A percentile compares a stretch with the other conserved stretches of the same genome.
phyloP scores from a whole-genome alignment of 1,140 invertebrate species.

The Platorchestia sp. region DNA sequence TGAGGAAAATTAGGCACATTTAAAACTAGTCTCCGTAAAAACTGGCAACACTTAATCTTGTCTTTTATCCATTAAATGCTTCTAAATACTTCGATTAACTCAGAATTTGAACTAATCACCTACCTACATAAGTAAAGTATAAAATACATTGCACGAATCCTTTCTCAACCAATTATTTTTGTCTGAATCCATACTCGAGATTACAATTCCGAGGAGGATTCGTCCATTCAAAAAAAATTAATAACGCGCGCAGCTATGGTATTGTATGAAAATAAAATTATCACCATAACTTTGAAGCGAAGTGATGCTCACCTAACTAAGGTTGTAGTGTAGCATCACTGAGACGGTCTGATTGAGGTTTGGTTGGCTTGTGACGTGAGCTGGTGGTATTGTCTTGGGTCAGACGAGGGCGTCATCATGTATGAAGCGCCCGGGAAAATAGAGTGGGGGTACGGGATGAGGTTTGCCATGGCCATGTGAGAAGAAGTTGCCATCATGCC shows the following conservation, averaged over 20 bases:
- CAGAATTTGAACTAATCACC: background rate
- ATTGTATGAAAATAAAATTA: background rate
- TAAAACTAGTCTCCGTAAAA: background rate
- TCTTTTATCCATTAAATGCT: background rate
- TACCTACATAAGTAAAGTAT: background rate
- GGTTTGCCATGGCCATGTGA: conserved; percentile 67
- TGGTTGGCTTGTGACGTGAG: conserved; percentile 61
- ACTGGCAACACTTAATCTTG: background rate
- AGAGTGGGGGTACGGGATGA: conserved; percentile 67
- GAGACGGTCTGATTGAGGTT: conserved; percentile 38
- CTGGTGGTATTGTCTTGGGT: conserved; percentile 66
- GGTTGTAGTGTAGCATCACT: background rate
- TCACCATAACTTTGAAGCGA: background rate
- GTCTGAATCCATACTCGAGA: background rate
- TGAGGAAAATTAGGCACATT: background rate
- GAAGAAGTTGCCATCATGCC: conserved; percentile 62
- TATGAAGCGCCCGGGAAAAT: conserved; percentile 66
- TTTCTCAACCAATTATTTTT: background rate
- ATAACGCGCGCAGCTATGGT: background rate
- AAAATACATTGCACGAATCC: background rate
- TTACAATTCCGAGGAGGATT: background rate
- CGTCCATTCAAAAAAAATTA: background rate
- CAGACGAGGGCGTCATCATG: conserved; percentile 66
- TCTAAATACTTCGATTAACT: background rate
- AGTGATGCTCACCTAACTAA: background rate